These are phyloP conservation scores for Orthosia incerta DNA, from an alignment of 2,888 invertebrate species.

Conservation along the genomic window DNA sequence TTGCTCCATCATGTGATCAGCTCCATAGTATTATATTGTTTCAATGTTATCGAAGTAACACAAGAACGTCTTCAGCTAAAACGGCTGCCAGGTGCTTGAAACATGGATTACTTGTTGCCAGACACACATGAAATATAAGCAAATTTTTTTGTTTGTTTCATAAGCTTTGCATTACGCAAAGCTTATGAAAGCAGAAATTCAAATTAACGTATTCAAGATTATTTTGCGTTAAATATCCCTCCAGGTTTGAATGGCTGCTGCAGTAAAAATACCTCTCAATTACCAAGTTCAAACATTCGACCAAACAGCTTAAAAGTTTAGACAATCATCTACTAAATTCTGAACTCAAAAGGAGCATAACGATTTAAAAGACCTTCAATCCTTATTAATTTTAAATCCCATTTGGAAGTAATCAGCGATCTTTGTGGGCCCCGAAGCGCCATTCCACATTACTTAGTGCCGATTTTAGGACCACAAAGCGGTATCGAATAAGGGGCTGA, in stretches of 20 bases:
- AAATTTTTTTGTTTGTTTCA: no score
- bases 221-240: background rate
- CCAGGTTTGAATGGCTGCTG: background rate
- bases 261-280: constrained; percentile 26
- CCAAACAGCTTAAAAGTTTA: constrained; percentile 16
- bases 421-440: constrained; percentile 34
- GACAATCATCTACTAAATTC: constrained; percentile 17
- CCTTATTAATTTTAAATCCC: constrained; percentile 56
- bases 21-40: no score
- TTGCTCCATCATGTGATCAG: no score
- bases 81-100: no score
- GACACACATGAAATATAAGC: no score
- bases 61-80: no score
- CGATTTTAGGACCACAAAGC: constrained; percentile 39
- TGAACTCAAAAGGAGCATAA: constrained; percentile 30
- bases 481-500: constrained; percentile 29
- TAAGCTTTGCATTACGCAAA: no score
- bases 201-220: background rate
- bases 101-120: no score
- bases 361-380: constrained; percentile 43
- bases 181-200: no score
- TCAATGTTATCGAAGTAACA: no score
- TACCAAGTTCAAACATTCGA: constrained; percentile 9
- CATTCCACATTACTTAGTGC: constrained; percentile 48
- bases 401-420: constrained; percentile 56